Base-by-base conservation (phyloP, 2,113 vertebrate genomes). In the Strix aluco region DNA sequence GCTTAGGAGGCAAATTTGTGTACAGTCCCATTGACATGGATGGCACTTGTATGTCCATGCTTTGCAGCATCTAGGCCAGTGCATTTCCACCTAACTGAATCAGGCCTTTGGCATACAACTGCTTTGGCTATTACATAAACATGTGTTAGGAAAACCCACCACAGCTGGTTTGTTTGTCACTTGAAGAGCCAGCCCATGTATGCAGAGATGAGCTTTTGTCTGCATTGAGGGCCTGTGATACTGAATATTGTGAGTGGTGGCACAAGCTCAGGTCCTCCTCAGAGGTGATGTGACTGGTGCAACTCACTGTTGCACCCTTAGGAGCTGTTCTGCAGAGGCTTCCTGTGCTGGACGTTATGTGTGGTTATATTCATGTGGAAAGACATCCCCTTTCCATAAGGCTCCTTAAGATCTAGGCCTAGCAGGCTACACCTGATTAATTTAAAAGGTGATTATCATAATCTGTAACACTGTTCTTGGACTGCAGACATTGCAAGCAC, bases 371-470 rank as follows among this genome's bases (percentile, higher is more conserved):
- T 93, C n/a, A 40, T 36, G 54, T 29, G 23, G 62, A 67, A 85
- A 79, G 40, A 22, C 10, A 52, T 29, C 19, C 3, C 25, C 78
- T 90, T 87, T 81, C 81, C 19, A 5, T 46, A 82, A 92, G 81
- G 42, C 69, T 91, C 26, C 80, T 88, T 95, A 91, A 91, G 74
- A 83, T 47, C 25, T 38, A 73, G 23, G 17, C n/a, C 55, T 51
- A 42, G 51, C 26, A 92, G 70, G 22, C 52, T 86, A 59, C 36
- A 89, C 12, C 47, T 72, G 81, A 65, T 93, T 88, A 82, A 86
- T 90, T 65, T 75, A 32, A 78, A 96, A 96, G 88, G 49, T 84
- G 86, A 78, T 96, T 92, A 86, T 86, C 38, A 13, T 88, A 81
- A 96, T 94, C 89, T 89, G 32, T 78, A 46, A 63, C 18, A 27